Base-by-base conservation (phyloP, 2,888 invertebrate genomes). In the Lordiphosa fenestrarum region DNA sequence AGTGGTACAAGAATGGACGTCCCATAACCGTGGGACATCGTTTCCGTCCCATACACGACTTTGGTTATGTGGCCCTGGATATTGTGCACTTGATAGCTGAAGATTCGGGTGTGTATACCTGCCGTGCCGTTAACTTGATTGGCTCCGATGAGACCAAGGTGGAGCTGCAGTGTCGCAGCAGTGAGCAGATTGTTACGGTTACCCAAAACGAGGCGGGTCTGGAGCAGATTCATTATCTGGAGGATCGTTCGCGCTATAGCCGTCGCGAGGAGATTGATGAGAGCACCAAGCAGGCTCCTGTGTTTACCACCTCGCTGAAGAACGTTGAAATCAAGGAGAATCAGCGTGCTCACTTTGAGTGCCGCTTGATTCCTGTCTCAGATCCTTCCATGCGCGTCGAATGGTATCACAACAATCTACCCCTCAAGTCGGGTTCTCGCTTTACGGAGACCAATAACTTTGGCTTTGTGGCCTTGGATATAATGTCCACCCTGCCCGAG, bases 41-140 rank as follows among this genome's bases (percentile, higher is more conserved):
- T 84, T 98, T 98, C 91, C 93, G 97, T 80, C 98, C 98, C 58
- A 97, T 98, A 87, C 98, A 98, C 88, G 99, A 99, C 90, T 99
- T 99, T 90, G 99, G 99, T 38, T 99, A 98, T 88, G 99, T 99
- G 19, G 98, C 98, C 12, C 91, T 99, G 66, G 99, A 99, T 86
- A 96, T 99, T 67, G 94, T 98, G 71, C 98, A 98, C 88, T 91
- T 98, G 53, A 98, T 98, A 87, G 96, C 98, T 53, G 98, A 99
- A 91, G 99, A 99, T 90, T 94, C 95, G 0, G 98, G 96, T 46
- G 92, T 94, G 19, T 99, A 99, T 89, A 98, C 98, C 3, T 97
- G 98, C 87, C 92, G 96, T 60, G 98, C 98, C 15, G 94, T 95
- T 1, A 99, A 98, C 87, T 91, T 95, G 25, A 93, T 96, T 23